These are phyloP conservation scores for Vultur gryphus DNA, from an alignment of 2,797 vertebrate species.

Conservation along the genomic window DNA sequence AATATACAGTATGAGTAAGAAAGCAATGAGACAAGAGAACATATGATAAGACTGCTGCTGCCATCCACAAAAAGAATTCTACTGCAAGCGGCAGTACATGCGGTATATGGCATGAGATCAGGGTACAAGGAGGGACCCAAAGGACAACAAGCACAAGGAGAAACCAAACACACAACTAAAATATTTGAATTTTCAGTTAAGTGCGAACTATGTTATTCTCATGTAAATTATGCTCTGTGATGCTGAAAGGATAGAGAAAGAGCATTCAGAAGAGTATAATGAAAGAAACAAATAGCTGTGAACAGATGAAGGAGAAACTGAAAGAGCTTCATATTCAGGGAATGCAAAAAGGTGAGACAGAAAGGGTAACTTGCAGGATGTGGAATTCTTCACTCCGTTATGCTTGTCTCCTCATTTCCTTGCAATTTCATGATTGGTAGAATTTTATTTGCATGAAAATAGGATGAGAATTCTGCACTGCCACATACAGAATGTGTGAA, in stretches of 20 bases:
- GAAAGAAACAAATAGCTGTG: slow-evolving; percentile 59
- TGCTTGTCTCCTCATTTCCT: slow-evolving; percentile 57
- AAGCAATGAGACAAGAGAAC: not conserved
- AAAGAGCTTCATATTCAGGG: slow-evolving; percentile 39
- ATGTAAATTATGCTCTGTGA: slow-evolving; percentile 45
- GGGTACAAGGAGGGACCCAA: not conserved
- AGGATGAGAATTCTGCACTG: slow-evolving; percentile 22
- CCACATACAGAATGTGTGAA: not conserved
- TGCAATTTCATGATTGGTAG: slow-evolving; percentile 50
- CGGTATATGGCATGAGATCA: not conserved
- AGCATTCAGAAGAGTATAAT: slow-evolving; percentile 41
- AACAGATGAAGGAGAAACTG: slow-evolving; percentile 41
- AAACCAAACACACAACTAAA: not conserved
- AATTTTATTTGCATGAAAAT: slow-evolving; percentile 64
- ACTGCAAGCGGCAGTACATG: not conserved
- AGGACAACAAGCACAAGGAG: not conserved
- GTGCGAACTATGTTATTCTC: slow-evolving; percentile 21
- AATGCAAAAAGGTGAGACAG: slow-evolving; percentile 51
- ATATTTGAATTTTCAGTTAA: slow-evolving; percentile 49
- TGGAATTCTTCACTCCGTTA: slow-evolving; percentile 47
- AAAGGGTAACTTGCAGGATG: slow-evolving; percentile 41
- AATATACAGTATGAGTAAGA: not conserved
- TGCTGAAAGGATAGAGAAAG: slow-evolving; percentile 40
- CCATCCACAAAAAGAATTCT: not conserved
- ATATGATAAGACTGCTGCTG: not conserved